These are phyloP conservation scores for Pterocles orientalis DNA, from an alignment of 2,113 vertebrate genomes.

Conservation along the genomic window DNA sequence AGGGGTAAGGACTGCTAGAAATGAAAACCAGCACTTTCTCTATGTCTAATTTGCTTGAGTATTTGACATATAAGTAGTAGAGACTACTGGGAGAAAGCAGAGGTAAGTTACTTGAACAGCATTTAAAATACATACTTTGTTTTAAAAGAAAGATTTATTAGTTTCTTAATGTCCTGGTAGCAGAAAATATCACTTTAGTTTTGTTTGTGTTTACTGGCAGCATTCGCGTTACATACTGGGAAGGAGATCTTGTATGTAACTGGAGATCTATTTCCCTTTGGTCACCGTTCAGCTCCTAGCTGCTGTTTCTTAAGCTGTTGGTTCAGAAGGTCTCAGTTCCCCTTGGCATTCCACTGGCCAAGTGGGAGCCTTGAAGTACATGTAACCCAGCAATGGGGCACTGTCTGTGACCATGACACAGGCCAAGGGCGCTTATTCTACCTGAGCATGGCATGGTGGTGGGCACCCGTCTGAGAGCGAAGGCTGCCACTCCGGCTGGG, in stretches of 20 bases:
- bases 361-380: too few relatives aligned
- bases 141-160: background rate
- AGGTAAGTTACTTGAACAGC: background rate
- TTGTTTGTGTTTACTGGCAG: background rate
- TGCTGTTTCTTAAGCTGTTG: background rate
- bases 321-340: background rate
- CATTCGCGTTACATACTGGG: background rate
- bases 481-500: too few relatives aligned
- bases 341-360: too few relatives aligned
- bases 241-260: background rate
- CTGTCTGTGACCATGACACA: too few relatives aligned
- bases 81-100: background rate
- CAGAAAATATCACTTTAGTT: background rate
- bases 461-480: too few relatives aligned
- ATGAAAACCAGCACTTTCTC: background rate
- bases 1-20: background rate
- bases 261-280: background rate
- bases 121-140: background rate
- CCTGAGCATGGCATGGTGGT: too few relatives aligned
- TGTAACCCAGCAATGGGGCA: too few relatives aligned
- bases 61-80: background rate
- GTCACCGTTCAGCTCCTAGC: background rate
- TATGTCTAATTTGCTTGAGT: background rate
- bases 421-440: too few relatives aligned
- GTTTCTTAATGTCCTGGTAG: background rate